phyloP scores from a whole-genome alignment of 2,888 invertebrate species.

The Agrochola litura region DNA sequence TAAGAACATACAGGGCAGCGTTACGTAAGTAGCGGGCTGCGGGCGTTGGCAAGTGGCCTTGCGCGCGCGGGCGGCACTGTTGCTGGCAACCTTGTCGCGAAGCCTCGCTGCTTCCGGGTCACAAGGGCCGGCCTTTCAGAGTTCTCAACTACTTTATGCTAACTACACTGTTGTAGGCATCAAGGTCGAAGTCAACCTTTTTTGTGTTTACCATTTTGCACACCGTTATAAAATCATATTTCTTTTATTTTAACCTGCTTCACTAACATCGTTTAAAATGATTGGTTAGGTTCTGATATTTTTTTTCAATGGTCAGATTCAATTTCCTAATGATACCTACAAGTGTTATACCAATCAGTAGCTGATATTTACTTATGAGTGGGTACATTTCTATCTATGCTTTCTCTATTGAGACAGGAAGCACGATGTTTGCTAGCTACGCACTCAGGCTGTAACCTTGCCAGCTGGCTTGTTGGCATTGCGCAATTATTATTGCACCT shows the following conservation, averaged over 20 bases:
- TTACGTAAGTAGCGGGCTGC: conserved; percentile 82
- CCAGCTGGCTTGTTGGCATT: conserved; percentile 77
- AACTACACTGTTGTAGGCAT: conserved; percentile 35
- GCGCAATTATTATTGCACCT: conserved; percentile 78
- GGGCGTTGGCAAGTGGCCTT: conserved; percentile 75
- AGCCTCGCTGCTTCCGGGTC: conserved; percentile 87
- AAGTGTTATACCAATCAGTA: not conserved
- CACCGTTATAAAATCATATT: not conserved
- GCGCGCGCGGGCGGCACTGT: conserved; percentile 70
- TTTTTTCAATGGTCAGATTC: not conserved
- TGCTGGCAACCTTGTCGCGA: conserved; percentile 84
- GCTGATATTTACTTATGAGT: not conserved
- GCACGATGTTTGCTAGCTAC: conserved; percentile 69
- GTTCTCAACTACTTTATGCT: conserved; percentile 61
- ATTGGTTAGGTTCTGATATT: not conserved
- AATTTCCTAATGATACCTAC: not conserved
- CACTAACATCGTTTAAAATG: not conserved
- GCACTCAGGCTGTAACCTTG: conserved; percentile 73
- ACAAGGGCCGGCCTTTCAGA: conserved; percentile 83
- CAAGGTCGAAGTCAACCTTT: conserved; percentile 41
- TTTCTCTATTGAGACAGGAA: conserved; percentile 71
- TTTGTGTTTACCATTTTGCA: not conserved
- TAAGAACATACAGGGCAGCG: conserved; percentile 75
- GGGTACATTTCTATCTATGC: conserved; percentile 35
- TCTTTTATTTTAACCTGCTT: not conserved